Percentiles rank a stretch among this genome's conserved stretches.
Evolutionary conservation across 2,797 vertebrate species (phyloP).

Genomic region (Artibeus lituratus): DNA sequence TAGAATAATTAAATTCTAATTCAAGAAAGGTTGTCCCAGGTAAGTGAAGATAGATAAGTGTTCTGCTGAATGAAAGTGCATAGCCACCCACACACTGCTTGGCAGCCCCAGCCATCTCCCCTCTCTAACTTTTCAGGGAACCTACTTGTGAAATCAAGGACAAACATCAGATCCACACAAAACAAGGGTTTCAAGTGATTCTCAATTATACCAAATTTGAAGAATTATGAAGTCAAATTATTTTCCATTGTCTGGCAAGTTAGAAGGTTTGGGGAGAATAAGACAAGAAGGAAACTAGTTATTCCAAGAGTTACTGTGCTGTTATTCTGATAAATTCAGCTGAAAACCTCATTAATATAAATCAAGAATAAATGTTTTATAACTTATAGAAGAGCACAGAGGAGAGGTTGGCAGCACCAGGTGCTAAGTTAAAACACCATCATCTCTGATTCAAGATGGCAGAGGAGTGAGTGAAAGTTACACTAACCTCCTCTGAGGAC

Average conservation of each 20-base stretch:
- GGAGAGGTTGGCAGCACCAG: background rate
- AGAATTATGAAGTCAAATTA: background rate
- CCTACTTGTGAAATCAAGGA: constrained; percentile 4
- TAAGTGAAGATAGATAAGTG: background rate
- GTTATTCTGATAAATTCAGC: background rate
- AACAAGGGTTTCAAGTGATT: background rate
- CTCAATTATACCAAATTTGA: background rate
- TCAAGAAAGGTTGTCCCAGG: background rate
- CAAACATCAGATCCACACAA: background rate
- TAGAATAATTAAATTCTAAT: background rate
- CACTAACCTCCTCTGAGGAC: too few relatives aligned
- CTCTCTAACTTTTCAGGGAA: background rate
- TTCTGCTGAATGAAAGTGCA: background rate
- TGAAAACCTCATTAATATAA: background rate
- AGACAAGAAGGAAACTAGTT: background rate
- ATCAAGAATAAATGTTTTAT: background rate
- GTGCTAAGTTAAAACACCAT: background rate
- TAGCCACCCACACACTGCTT: background rate
- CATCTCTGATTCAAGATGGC: background rate
- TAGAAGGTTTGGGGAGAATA: background rate
- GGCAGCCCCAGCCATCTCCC: background rate
- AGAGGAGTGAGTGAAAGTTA: too few relatives aligned
- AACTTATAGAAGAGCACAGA: background rate
- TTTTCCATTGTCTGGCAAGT: background rate
- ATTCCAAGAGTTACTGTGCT: background rate